Conservation (phyloP, 2,797 vertebrate species). For the Smutsia temminckii region DNA sequence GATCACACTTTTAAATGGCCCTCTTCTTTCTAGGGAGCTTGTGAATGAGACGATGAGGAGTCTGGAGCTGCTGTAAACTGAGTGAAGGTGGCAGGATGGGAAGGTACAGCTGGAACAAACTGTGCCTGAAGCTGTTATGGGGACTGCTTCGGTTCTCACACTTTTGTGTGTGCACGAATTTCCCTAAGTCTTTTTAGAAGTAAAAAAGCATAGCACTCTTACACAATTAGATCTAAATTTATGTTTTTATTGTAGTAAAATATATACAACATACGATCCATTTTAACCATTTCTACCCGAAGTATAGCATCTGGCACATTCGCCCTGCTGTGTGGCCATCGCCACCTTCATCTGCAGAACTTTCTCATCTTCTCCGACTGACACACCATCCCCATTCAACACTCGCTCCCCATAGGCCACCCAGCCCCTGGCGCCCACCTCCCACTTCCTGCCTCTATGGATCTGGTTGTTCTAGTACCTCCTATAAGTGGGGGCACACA, state of each 20-base stretch:
- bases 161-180: neutral
- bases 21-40: neutral
- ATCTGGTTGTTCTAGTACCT: neutral
- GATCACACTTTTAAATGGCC: too few relatives aligned
- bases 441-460: neutral
- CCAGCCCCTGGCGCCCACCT: neutral
- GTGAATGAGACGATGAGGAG: neutral
- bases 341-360: neutral
- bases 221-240: neutral
- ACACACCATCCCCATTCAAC: neutral
- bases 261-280: neutral
- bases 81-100: neutral
- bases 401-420: too few relatives aligned
- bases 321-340: fast-evolving
- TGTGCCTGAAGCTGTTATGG: neutral
- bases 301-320: too few relatives aligned
- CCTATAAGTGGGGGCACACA: fast-evolving
- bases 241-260: neutral
- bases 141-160: neutral
- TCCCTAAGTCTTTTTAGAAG: neutral
- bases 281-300: neutral
- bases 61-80: neutral
- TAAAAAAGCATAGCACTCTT: neutral
- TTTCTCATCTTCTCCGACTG: neutral
- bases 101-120: neutral